Conservation (phyloP, 2,888 invertebrate genomes). For the Hyalella azteca region DNA sequence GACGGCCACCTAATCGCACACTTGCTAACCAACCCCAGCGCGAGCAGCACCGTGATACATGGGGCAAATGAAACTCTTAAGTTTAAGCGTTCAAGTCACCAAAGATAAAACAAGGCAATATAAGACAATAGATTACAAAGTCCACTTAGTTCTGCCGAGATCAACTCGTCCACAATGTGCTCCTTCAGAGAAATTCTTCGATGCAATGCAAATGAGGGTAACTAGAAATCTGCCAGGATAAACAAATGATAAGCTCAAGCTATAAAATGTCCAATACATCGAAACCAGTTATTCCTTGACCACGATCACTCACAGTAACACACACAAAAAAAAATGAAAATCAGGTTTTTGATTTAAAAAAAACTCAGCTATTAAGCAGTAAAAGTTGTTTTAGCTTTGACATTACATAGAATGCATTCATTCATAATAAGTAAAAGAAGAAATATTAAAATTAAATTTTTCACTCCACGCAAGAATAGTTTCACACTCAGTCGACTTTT, state of each 20-base stretch:
- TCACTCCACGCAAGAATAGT: too few relatives aligned
- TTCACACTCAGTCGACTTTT: not conserved
- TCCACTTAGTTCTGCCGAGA: constrained; percentile 1
- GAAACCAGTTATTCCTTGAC: too few relatives aligned
- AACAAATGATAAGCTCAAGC: not conserved
- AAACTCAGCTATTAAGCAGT: too few relatives aligned
- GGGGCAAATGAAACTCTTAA: constrained; percentile 17
- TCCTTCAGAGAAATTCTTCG: constrained; percentile 4
- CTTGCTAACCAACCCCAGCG: constrained; percentile 28
- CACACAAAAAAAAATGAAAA: too few relatives aligned
- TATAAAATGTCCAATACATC: constrained; percentile 7
- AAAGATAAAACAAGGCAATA: constrained; percentile 17
- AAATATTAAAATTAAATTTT: too few relatives aligned
- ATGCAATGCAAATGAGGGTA: constrained; percentile 17
- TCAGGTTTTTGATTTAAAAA: too few relatives aligned
- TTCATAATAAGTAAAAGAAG: too few relatives aligned
- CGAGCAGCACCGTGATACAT: constrained; percentile 28
- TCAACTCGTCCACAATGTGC: not conserved
- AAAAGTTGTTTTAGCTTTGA: too few relatives aligned
- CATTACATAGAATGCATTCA: too few relatives aligned
- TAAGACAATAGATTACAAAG: constrained; percentile 5
- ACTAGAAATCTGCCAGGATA: not conserved
- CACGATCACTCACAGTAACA: too few relatives aligned
- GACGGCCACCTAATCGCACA: constrained; percentile 33
- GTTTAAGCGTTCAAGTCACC: constrained; percentile 19